phyloP scores from a whole-genome alignment of 2,113 vertebrate genomes.

The Garra rufa region DNA sequence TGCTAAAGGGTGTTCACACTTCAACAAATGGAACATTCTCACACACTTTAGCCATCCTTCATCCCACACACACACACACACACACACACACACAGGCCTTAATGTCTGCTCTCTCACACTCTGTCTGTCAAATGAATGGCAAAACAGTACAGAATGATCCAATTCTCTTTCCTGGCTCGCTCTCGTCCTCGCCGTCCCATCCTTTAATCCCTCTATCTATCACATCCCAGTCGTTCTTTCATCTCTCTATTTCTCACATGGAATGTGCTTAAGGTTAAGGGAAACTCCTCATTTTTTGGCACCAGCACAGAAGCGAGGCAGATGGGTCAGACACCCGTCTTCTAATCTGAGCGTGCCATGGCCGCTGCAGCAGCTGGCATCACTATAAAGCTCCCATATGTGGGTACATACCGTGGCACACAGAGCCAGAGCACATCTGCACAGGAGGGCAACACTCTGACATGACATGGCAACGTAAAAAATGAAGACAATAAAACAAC shows the following conservation, averaged over 20 bases:
- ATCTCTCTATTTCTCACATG: constrained; percentile 40
- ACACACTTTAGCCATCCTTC: constrained; percentile 39
- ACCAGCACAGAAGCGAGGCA: constrained; percentile 54
- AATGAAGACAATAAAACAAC: constrained; percentile 55
- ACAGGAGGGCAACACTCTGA: constrained; percentile 10
- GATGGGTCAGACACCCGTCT: constrained; percentile 46
- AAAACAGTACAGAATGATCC: constrained; percentile 33
- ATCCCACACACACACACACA: background rate
- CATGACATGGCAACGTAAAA: constrained; percentile 41
- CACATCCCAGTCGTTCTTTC: constrained; percentile 4
- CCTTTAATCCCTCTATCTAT: constrained; percentile 39
- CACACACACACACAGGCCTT: constrained; percentile 14
- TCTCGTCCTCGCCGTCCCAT: background rate
- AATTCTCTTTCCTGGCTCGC: constrained; percentile 37
- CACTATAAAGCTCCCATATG: constrained; percentile 45
- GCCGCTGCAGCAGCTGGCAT: constrained; percentile 56
- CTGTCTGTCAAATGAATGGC: constrained; percentile 12
- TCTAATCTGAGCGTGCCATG: constrained; percentile 47
- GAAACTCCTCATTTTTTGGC: constrained; percentile 61
- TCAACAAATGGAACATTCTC: constrained; percentile 25
- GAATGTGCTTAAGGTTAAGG: constrained; percentile 53
- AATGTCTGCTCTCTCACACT: constrained; percentile 14
- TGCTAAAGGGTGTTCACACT: constrained; percentile 38
- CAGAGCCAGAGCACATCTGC: constrained; percentile 34
- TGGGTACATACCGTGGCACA: constrained; percentile 37